These are phyloP conservation scores for Halictus ligatus DNA, from an alignment of 2,888 invertebrate species.

Conservation along the genomic window DNA sequence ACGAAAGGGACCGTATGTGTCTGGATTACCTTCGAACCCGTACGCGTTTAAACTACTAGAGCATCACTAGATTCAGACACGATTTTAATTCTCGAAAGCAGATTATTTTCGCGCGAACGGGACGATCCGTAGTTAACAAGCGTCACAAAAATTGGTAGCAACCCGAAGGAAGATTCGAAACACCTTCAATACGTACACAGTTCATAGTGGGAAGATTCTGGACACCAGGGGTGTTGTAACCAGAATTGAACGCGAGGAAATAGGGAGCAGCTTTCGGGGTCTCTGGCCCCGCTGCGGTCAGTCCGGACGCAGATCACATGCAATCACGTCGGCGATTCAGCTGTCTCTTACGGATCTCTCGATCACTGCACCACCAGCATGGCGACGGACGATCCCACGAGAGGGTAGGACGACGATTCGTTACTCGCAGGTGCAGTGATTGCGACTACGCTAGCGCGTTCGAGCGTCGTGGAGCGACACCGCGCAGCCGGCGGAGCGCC, in stretches of 20 bases:
- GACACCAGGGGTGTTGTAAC: conserved; percentile 29
- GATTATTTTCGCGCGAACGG: neutral
- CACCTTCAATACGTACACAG: conserved; percentile 44
- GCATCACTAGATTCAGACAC: neutral
- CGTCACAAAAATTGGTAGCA: neutral
- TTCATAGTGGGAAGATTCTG: conserved; percentile 27
- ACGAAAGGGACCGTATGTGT: neutral
- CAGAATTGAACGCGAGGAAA: conserved; percentile 2
- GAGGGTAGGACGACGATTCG: conserved; percentile 41
- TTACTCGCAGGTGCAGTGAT: conserved; percentile 39
- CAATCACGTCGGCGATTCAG: conserved; percentile 9
- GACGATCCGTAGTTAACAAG: neutral
- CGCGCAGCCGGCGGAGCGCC: conserved; percentile 43
- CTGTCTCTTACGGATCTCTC: conserved; percentile 1
- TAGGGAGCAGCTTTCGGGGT: neutral
- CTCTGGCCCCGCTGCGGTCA: neutral
- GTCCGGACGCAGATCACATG: neutral
- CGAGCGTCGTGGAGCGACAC: conserved; percentile 44
- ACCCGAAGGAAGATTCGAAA: neutral
- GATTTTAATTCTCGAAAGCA: neutral
- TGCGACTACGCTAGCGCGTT: conserved; percentile 59
- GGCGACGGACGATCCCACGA: conserved; percentile 44
- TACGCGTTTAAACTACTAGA: neutral
- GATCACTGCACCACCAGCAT: conserved; percentile 46
- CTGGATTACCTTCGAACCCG: neutral